Base-by-base conservation (phyloP, 1,140 invertebrate species). In the Drosophila kurseongensis region DNA sequence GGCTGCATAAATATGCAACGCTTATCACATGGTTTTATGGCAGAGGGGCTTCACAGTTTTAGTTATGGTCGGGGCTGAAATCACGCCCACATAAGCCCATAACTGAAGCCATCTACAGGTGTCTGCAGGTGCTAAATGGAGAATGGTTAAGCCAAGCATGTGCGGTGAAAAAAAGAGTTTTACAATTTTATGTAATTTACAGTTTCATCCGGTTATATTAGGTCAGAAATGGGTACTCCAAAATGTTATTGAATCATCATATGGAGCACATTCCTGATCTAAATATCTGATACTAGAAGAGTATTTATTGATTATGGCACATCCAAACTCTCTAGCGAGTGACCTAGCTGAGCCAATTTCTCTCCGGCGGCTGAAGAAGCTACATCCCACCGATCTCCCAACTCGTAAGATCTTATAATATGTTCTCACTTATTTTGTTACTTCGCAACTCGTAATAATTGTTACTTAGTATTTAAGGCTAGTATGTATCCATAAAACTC, bases 61-160 rank as follows among this genome's bases (percentile, higher is more conserved):
- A 51, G 60, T 71, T 62, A 71, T 62, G 75, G 67, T 45, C 44
- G 74, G 50, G 74, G 32, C 44, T 38, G 57, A 62, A 83, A 83
- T 83, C 82, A 79, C 80, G 80, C 76, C 69, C 69, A 45, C 69
- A 61, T 36, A 52, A 57, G n/a, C 42, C 75, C 55, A 75, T 60
- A 75, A 71, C 55, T 40, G 55, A 58, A 58, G 54, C 59, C 50
- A 63, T 65, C 50, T 41, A 82, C 65, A 82, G 59, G 52, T 76
- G 69, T 73, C 32, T 58, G 66, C 29, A 45, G 62, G 18, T 41
- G 27, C 13, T 14, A 27, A 4, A 27, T 40, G 6, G 16, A 29
- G 35, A 9, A 38, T 18, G 13, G n/a, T 14, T 27, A 50, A 38
- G 23, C 42, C 9, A 36, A 23, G 44, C n/a, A n/a, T 10, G 29